Evolutionary conservation across 2,113 vertebrate genomes (phyloP).

Genomic region (Prionailurus bengalensis): DNA sequence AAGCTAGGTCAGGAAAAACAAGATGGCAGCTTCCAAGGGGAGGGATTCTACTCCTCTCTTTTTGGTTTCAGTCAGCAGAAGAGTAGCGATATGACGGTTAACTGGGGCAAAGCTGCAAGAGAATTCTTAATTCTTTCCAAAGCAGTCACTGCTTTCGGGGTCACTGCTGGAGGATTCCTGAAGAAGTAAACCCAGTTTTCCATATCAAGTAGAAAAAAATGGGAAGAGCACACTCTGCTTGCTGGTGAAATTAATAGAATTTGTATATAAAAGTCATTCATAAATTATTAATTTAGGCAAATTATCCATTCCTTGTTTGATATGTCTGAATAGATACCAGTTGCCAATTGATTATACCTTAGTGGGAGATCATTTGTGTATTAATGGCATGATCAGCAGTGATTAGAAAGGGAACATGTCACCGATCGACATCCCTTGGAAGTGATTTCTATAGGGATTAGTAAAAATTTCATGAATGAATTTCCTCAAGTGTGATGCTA

Average conservation of each 20-base stretch:
- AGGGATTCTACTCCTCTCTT: fast-evolving
- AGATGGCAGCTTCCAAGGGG: fast-evolving
- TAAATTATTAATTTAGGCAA: background rate
- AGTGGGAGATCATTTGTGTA: background rate
- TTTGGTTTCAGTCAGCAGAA: too few relatives aligned
- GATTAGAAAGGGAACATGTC: background rate
- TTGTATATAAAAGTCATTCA: background rate
- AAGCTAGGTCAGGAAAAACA: too few relatives aligned
- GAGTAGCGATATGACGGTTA: too few relatives aligned
- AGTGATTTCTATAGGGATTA: background rate
- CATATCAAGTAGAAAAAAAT: background rate
- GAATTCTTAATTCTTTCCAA: background rate
- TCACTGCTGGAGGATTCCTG: background rate
- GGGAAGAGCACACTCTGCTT: background rate
- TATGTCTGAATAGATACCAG: background rate
- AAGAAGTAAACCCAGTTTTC: background rate
- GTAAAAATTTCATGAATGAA: background rate
- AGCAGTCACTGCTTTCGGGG: background rate
- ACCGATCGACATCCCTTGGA: background rate
- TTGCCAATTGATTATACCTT: background rate
- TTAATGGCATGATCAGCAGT: background rate
- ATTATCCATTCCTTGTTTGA: background rate
- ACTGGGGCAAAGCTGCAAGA: background rate
- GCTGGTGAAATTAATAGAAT: background rate
- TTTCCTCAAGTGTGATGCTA: background rate